Conservation (phyloP, 2,888 invertebrate species). For the Nasonovia ribisnigri region DNA sequence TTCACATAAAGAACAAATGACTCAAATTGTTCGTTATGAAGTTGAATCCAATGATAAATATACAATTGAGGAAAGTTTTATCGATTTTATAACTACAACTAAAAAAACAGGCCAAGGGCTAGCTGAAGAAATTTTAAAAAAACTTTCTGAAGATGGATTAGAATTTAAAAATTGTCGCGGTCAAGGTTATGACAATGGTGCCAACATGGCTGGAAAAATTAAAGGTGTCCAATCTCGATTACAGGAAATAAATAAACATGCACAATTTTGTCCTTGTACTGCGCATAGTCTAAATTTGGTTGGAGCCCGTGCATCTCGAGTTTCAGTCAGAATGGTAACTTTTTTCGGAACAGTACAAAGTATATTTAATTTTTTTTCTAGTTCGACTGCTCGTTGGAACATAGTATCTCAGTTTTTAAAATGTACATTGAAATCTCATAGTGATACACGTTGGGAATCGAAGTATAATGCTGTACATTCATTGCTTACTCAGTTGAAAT, state of each 20-base stretch:
- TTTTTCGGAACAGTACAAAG: too few species aligned
- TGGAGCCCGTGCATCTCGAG: neutral
- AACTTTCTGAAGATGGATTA: neutral
- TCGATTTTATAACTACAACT: neutral
- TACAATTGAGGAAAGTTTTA: neutral
- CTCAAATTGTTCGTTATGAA: neutral
- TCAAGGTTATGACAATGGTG: neutral
- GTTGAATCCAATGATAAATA: conserved; percentile 7
- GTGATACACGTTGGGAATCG: too few species aligned
- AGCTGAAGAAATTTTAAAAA: conserved; percentile 8
- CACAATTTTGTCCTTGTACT: neutral
- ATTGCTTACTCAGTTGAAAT: too few species aligned
- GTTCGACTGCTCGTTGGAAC: too few species aligned
- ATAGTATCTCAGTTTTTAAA: too few species aligned
- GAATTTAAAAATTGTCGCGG: too few species aligned
- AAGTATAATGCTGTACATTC: too few species aligned
- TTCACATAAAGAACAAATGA: neutral
- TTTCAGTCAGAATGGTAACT: too few species aligned
- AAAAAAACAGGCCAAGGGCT: neutral
- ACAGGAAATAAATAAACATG: neutral
- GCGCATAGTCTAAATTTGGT: conserved; percentile 15
- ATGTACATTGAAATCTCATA: too few species aligned
- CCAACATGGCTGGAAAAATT: neutral
- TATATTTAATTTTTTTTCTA: too few species aligned
- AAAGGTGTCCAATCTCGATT: neutral